Evolutionary conservation across 2,797 vertebrate genomes (phyloP).

Genomic region (Etheostoma perlongum): DNA sequence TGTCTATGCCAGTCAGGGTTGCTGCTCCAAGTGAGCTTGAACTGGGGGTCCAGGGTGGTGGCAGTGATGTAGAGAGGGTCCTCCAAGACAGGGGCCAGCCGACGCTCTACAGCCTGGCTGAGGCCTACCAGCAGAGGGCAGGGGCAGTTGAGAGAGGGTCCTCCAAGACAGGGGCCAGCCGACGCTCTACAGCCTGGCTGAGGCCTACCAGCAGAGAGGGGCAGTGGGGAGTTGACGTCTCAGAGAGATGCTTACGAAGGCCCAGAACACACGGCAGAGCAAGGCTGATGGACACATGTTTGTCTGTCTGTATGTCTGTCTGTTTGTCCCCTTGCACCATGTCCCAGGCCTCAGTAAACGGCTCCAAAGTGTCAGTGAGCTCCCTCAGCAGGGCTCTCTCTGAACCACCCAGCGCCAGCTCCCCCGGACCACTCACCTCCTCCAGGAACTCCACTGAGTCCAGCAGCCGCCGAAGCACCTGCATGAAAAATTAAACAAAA

Average conservation of each 20-base stretch:
- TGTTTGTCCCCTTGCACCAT: constrained; percentile 85
- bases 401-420: constrained; percentile 73
- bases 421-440: constrained; percentile 84
- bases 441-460: constrained; percentile 87
- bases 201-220: constrained; percentile 78
- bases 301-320: constrained; percentile 67
- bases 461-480: constrained; percentile 83
- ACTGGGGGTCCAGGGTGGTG: constrained; percentile 87
- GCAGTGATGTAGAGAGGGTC: constrained; percentile 86
- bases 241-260: constrained; percentile 87
- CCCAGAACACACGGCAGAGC: constrained; percentile 87
- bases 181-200: constrained; percentile 81
- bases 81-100: constrained; percentile 82
- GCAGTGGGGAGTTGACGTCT: constrained; percentile 82
- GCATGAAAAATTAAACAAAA: constrained; percentile 9
- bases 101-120: constrained; percentile 81
- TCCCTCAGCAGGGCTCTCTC: constrained; percentile 84
- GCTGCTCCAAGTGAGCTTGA: constrained; percentile 89
- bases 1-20: constrained; percentile 87
- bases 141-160: constrained; percentile 86
- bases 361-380: constrained; percentile 84
- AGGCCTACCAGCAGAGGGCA: constrained; percentile 78
- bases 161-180: constrained; percentile 82
- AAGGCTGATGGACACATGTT: constrained; percentile 86
- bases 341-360: constrained; percentile 88